Conservation (phyloP, 2,888 invertebrate species). For the Lithophane ornitopus region DNA sequence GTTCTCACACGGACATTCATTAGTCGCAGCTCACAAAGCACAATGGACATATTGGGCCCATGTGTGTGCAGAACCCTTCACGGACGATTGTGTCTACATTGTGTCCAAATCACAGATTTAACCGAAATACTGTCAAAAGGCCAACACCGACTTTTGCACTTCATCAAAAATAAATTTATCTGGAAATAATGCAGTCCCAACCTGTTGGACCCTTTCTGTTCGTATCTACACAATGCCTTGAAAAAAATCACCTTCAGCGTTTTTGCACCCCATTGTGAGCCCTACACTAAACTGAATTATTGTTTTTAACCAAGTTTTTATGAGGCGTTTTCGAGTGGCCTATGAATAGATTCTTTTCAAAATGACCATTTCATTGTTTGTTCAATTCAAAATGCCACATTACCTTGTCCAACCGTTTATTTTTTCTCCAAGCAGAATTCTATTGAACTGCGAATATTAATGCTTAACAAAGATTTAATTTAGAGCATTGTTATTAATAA, state of each 20-base stretch:
- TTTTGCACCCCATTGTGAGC: slow-evolving; percentile 78
- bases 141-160: slow-evolving; percentile 88
- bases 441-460: slow-evolving; percentile 49
- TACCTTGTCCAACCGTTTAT: slow-evolving; percentile 62
- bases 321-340: slow-evolving; percentile 78
- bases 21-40: slow-evolving; percentile 79
- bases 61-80: slow-evolving; percentile 87
- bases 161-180: slow-evolving; percentile 90
- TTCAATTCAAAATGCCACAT: slow-evolving; percentile 67
- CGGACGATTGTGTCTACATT: slow-evolving; percentile 81
- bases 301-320: slow-evolving; percentile 83
- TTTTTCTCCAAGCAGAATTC: slow-evolving; percentile 50
- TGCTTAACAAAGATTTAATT: slow-evolving; percentile 50
- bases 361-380: slow-evolving; percentile 73
- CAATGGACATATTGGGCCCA: slow-evolving; percentile 87
- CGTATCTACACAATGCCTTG: slow-evolving; percentile 70
- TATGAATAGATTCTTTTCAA: slow-evolving; percentile 76
- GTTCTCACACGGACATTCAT: slow-evolving; percentile 83
- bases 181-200: slow-evolving; percentile 81
- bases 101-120: slow-evolving; percentile 80
- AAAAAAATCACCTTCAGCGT: slow-evolving; percentile 73
- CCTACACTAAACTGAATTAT: slow-evolving; percentile 82
- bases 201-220: slow-evolving; percentile 82
- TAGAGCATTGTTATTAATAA: slow-evolving; percentile 36
- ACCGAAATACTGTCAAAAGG: slow-evolving; percentile 83